Base-by-base conservation (phyloP, 2,113 vertebrate species). In the Cheilinus undulatus region DNA sequence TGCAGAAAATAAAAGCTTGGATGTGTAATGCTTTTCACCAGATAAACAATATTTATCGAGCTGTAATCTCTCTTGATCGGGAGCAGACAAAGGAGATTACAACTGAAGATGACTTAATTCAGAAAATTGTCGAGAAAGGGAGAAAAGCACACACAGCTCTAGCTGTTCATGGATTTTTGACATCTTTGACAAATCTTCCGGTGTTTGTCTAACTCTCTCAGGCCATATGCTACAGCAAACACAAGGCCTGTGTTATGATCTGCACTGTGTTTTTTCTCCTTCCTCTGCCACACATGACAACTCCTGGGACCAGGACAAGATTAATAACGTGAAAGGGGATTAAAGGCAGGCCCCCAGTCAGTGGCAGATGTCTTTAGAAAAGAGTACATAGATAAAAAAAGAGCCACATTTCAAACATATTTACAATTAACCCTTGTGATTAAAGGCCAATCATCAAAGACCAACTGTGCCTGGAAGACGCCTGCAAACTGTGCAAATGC, bases 251-350 rank as follows among this genome's bases (percentile, higher is more conserved):
- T 68, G 65, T 79, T 81, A 74, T 87, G 88, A 92, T 91, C 90
- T 90, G 86, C 87, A 86, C 90, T 91, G 86, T 81, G 80, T 85
- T 80, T 76, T 72, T 82, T 48, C 62, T 71, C 54, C 85, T 87
- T 83, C 71, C 86, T 81, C 71, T 76, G 82, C 75, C 69, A 68
- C 86, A 90, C 88, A 88, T 86, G 90, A 90, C 86, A 88, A 88
- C 91, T 87, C 88, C 57, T 61, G 87, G 89, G 90, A 93, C 79
- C 77, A 51, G 87, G 86, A 87, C 62, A 73, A 88, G 86, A 92
- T 92, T 91, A 92, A 94, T 93, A 87, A 89, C 9, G 73, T 90
- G 88, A 91, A 87, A 89, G 80, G 83, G 90, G 91, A 94, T 93
- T 93, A 93, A 88, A 89, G 50, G 68, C 85, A 87, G 84, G 73